phyloP scores from a whole-genome alignment of 2,888 invertebrate genomes.

The Pollenia labialis region DNA sequence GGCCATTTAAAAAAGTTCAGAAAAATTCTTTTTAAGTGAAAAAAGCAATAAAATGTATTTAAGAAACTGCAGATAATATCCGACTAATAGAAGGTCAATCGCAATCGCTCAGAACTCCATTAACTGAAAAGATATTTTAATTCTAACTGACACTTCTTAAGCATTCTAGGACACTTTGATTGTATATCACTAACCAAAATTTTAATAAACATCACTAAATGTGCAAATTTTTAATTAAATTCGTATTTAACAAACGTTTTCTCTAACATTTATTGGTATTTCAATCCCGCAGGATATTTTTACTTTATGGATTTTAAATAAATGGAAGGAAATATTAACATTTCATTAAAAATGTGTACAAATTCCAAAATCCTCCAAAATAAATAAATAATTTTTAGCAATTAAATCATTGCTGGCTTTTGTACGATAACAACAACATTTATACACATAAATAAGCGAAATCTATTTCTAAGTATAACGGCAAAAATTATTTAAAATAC shows the following conservation, averaged over 20 bases:
- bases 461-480: neutral
- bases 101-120: too few species aligned
- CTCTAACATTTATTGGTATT: slow-evolving; percentile 2
- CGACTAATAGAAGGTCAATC: too few species aligned
- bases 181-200: too few species aligned
- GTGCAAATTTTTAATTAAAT: neutral
- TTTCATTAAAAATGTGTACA: slow-evolving; percentile 58
- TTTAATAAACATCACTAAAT: too few species aligned
- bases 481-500: neutral
- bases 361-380: slow-evolving; percentile 57
- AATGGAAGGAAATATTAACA: slow-evolving; percentile 46
- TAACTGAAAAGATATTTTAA: too few species aligned
- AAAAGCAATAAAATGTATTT: too few species aligned
- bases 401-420: slow-evolving; percentile 71
- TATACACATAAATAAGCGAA: neutral
- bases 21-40: too few species aligned
- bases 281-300: slow-evolving; percentile 8
- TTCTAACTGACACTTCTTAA: too few species aligned
- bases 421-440: slow-evolving; percentile 59
- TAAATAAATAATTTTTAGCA: slow-evolving; percentile 70
- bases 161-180: too few species aligned
- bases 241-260: neutral
- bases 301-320: neutral
- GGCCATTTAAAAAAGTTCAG: too few species aligned
- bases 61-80: too few species aligned